Base-by-base conservation (phyloP, 2,113 vertebrate species). In the Cyanoramphus novaezelandiae region DNA sequence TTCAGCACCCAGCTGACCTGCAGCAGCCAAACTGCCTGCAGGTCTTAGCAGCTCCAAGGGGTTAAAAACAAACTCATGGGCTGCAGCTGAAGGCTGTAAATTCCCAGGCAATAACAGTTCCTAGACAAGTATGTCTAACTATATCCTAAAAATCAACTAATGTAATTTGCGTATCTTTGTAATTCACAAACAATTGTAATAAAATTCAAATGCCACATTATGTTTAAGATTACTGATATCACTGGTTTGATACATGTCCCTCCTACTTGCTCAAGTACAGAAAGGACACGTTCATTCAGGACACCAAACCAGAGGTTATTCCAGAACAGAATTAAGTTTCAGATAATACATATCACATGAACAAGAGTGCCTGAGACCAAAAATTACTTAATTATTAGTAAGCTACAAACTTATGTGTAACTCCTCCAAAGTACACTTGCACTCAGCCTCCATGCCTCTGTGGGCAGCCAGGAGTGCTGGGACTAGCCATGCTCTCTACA, bases 321-420 rank as follows among this genome's bases (percentile, higher is more conserved):
- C 62, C 74, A 90, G 77, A 97, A 80, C 35, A 95, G 90, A 95
- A 94, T 70, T 68, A 57, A 11, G 4, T 79, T 72, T 90, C 88
- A 86, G 96, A 96, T 88, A 89, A 91, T 83, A 93, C 41, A 59
- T 87, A 93, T 88, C 88, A 86, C 70, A 82, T 23, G 70, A 82
- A 94, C 71, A 95, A 89, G 67, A 81, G 82, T 88, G 90, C 71
- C 96, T 81, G 44, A 72, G 80, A 96, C 88, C 65, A 96, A 97
- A 97, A 83, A 69, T 72, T 59, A 91, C 72, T 89, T 86, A 86
- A 95, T 94, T 97, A 90, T 20, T 43, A 85, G 53, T 44, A 90
- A 64, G 79, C 79, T 81, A 78, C 50, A 90, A 81, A 75, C 67
- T 74, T 89, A 92, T 71, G 17, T 13, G 28, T 52, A 10, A 20